A percentile compares a stretch with the other conserved stretches of the same genome.
Conservation (phyloP, 2,888 invertebrate species). For the Tricholauxania praeusta region DNA sequence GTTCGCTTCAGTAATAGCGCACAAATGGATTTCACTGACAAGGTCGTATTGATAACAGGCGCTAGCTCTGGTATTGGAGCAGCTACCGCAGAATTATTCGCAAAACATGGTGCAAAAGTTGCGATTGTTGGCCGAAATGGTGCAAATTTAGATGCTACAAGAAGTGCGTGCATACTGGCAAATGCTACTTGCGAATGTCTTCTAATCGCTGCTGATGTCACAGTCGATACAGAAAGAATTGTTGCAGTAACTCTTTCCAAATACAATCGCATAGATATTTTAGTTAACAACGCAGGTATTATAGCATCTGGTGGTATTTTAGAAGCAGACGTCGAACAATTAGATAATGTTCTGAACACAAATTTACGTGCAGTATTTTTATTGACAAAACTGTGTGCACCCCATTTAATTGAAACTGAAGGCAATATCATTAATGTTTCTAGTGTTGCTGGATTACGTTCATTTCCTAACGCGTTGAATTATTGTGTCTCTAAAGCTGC, state of each 20-base stretch:
- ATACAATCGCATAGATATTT: slow-evolving; percentile 76
- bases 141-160: slow-evolving; percentile 75
- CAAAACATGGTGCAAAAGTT: slow-evolving; percentile 73
- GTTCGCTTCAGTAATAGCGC: no score
- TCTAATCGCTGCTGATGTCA: slow-evolving; percentile 73
- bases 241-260: slow-evolving; percentile 77
- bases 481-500: slow-evolving; percentile 95
- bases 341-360: slow-evolving; percentile 85
- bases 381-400: slow-evolving; percentile 84
- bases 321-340: slow-evolving; percentile 82
- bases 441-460: slow-evolving; percentile 87
- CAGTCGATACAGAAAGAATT: slow-evolving; percentile 74
- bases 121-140: slow-evolving; percentile 78
- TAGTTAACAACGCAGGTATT: slow-evolving; percentile 90
- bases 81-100: slow-evolving; percentile 76
- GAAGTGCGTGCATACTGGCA: slow-evolving; percentile 69
- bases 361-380: slow-evolving; percentile 84
- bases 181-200: slow-evolving; percentile 69
- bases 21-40: slow-evolving; percentile 58
- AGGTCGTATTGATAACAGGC: slow-evolving; percentile 75
- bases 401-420: slow-evolving; percentile 81
- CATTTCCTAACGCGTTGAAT: slow-evolving; percentile 86
- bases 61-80: slow-evolving; percentile 83
- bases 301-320: slow-evolving; percentile 83
- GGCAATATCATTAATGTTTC: slow-evolving; percentile 94